Evolutionary conservation across 1,140 invertebrate genomes (phyloP), one percentile per base, ranked within the genome.

Genomic region (Tachypleus tridentatus): DNA sequence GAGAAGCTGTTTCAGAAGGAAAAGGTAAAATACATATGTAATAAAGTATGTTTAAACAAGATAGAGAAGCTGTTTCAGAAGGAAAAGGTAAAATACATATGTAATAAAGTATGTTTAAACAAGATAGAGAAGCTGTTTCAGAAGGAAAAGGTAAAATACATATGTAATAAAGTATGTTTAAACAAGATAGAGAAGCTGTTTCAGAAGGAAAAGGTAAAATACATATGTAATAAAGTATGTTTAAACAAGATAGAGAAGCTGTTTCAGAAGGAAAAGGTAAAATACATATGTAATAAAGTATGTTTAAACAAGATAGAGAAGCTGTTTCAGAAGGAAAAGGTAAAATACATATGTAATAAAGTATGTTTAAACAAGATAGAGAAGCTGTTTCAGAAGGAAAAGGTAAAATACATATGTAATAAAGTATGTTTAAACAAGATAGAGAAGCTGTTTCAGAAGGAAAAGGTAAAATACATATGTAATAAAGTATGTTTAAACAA

Each of bases 391-490:
- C 69, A 57, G 70, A 70, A 63, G 74, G 74, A 51, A 76, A 77
- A 72, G 65, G 74, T 75, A 65, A 56, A 29, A 29, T 29, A 29
- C n/a, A 29, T 29, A 2, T 29, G 29, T 29, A 29, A 29, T 29
- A 29, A n/a, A n/a, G n/a, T n/a, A n/a, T n/a, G n/a, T n/a, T n/a
- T n/a, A 80, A 84, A 65, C 80, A 78, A 71, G 78, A 86, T 65
- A 74, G 71, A 64, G 70, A 72, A 61, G 67, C 72, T 49, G 71
- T 75, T 58, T 68, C 69, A 57, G 70, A 70, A 63, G 74, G 74
- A 51, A 76, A 77, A 72, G 65, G 74, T 75, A 65, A 56, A 29
- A 29, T 29, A 29, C n/a, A 29, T 29, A 2, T 29, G 29, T 29
- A 29, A 29, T 29, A 29, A n/a, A n/a, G n/a, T n/a, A n/a, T n/a